Evolutionary conservation across 2,888 invertebrate species (phyloP).

Genomic region (Lasius fuliginosus): DNA sequence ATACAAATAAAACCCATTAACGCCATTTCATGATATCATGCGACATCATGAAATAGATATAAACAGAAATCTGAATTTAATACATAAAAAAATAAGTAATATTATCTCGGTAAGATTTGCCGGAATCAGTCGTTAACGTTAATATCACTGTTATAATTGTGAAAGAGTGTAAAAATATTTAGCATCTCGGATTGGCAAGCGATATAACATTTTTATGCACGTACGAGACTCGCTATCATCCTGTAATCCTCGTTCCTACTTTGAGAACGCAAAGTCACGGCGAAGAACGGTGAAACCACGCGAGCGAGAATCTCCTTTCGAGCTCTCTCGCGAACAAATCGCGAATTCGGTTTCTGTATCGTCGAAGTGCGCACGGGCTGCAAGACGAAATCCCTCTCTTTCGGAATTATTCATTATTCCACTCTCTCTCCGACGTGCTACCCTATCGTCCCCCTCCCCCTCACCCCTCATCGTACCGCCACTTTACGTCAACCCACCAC

Average conservation of each 20-base stretch:
- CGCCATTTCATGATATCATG: too few species aligned
- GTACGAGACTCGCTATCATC: neutral
- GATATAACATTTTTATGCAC: neutral
- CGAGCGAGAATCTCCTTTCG: constrained; percentile 70
- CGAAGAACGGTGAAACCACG: constrained; percentile 35
- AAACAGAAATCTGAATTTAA: constrained; percentile 27
- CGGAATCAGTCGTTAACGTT: neutral
- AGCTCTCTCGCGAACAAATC: constrained; percentile 56
- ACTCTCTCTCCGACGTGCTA: constrained; percentile 70
- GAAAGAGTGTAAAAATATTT: neutral
- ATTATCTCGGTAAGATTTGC: neutral
- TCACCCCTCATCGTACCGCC: constrained; percentile 57
- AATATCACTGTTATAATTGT: neutral
- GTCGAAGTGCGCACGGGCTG: constrained; percentile 76
- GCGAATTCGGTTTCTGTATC: constrained; percentile 72
- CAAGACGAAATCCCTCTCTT: constrained; percentile 77
- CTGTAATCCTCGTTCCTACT: neutral
- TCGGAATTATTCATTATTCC: constrained; percentile 83
- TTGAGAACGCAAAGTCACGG: constrained; percentile 30
- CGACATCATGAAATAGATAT: neutral
- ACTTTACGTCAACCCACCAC: constrained; percentile 69
- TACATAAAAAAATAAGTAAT: neutral
- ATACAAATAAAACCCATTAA: neutral
- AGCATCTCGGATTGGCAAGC: neutral
- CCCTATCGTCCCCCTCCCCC: constrained; percentile 31